A percentile compares a stretch with the other conserved stretches of the same genome.
phyloP scores from a whole-genome alignment of 2,113 vertebrate species.

The Cavia porcellus region DNA sequence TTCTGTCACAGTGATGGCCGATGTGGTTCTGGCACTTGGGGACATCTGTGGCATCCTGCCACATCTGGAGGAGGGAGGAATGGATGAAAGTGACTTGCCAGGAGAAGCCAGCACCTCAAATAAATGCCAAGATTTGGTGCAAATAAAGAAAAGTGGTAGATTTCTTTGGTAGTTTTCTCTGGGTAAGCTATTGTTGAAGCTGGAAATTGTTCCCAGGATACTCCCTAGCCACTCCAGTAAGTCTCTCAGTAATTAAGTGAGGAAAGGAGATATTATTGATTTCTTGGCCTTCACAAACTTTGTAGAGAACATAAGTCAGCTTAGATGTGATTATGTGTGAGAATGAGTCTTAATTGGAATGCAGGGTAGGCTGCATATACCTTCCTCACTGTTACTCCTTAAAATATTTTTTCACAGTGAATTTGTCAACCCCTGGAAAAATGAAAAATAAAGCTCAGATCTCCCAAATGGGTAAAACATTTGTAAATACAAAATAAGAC shows the following conservation, averaged over 20 bases:
- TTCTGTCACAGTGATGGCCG: not conserved
- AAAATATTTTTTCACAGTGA: not conserved
- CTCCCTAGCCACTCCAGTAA: not conserved
- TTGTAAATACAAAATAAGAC: not conserved
- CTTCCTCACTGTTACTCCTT: not conserved
- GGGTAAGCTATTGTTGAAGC: not conserved
- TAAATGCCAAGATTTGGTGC: not conserved
- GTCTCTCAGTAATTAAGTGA: not conserved
- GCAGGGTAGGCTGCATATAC: not conserved
- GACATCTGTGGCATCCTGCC: not conserved
- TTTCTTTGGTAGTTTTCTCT: not conserved
- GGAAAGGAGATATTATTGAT: not conserved
- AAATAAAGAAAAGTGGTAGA: not conserved
- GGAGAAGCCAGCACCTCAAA: not conserved
- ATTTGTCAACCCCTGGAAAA: conserved; percentile 5
- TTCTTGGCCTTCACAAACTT: not conserved
- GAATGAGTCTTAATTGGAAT: conserved; percentile 28
- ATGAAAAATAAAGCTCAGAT: conserved; percentile 47
- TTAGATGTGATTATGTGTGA: not conserved
- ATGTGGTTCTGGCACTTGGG: fast-evolving
- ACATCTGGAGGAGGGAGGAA: not conserved
- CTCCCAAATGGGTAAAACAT: conserved; percentile 33
- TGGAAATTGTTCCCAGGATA: not conserved
- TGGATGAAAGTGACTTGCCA: not conserved
- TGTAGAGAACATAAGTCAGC: not conserved